Conservation (phyloP, 1,140 invertebrate genomes). For the Drosophila mojavensis region DNA sequence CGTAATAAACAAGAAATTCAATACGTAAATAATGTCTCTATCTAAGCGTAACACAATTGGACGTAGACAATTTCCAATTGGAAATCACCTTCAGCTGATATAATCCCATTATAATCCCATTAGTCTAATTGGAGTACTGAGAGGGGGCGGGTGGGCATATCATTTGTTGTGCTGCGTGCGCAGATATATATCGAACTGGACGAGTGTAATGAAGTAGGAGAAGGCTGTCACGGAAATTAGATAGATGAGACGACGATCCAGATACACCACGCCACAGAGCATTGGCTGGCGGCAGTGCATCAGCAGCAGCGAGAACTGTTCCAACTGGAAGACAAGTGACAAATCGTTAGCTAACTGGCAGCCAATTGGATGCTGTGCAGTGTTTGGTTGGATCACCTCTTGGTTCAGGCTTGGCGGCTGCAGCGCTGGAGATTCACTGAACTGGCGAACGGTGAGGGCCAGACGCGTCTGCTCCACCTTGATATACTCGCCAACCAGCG, state of each 20-base stretch:
- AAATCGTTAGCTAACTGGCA: not conserved
- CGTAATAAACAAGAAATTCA: conserved; percentile 44
- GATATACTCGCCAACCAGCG: conserved; percentile 69
- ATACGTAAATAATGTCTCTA: conserved; percentile 20
- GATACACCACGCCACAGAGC: conserved; percentile 67
- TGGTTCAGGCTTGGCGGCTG: conserved; percentile 44
- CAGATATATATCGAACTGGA: conserved; percentile 74
- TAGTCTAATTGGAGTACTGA: conserved; percentile 6
- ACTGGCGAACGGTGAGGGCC: conserved; percentile 48
- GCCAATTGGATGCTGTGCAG: not conserved
- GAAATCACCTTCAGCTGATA: not conserved
- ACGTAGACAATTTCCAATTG: not conserved
- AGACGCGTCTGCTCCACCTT: conserved; percentile 51
- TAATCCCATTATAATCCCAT: conserved; percentile 14
- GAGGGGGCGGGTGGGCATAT: not conserved
- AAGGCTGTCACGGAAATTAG: conserved; percentile 69
- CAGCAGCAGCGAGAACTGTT: conserved; percentile 65
- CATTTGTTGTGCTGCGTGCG: conserved; percentile 23
- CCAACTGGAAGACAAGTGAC: conserved; percentile 41
- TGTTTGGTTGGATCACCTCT: conserved; percentile 37
- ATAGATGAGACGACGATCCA: conserved; percentile 68
- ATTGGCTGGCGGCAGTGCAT: conserved; percentile 38
- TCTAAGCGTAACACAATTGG: not conserved
- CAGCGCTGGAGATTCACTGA: conserved; percentile 33
- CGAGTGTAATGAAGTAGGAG: conserved; percentile 76